Evolutionary conservation across 2,113 vertebrate genomes (phyloP).

Genomic region (Microcebus ravelobensis): DNA sequence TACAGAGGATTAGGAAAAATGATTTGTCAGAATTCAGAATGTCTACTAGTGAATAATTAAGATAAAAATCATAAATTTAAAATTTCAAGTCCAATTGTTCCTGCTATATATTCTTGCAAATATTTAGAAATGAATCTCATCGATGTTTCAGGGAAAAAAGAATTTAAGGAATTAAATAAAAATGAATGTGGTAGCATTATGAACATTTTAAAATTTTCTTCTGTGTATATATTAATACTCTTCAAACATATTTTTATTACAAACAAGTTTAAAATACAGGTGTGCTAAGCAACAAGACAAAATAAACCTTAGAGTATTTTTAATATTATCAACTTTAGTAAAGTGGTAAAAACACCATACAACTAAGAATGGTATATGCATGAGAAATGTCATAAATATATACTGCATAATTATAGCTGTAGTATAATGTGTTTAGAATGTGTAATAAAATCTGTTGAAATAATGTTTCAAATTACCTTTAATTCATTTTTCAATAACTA

Average conservation of each 20-base stretch:
- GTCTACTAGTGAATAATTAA: not conserved
- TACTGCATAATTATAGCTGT: not conserved
- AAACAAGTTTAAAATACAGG: not conserved
- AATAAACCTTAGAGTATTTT: not conserved
- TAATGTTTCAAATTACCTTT: conserved; percentile 19
- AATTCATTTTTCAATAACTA: not conserved
- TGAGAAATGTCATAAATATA: not conserved
- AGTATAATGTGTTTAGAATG: not conserved
- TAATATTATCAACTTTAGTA: not conserved
- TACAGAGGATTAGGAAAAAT: not conserved
- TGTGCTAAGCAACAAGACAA: not conserved
- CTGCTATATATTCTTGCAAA: not conserved
- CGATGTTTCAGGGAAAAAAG: not conserved
- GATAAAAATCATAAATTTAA: not conserved
- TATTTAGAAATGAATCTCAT: not conserved
- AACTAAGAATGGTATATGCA: not conserved
- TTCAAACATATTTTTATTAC: not conserved
- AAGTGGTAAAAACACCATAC: not conserved
- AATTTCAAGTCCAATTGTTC: not conserved
- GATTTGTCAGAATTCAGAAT: not conserved
- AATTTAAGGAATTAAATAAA: not conserved
- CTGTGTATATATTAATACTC: not conserved
- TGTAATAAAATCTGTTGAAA: not conserved
- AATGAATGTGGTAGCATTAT: not conserved
- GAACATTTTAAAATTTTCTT: not conserved